These are phyloP conservation scores for Drosophila suboccidentalis DNA, from an alignment of 2,888 invertebrate genomes.

Conservation along the genomic window DNA sequence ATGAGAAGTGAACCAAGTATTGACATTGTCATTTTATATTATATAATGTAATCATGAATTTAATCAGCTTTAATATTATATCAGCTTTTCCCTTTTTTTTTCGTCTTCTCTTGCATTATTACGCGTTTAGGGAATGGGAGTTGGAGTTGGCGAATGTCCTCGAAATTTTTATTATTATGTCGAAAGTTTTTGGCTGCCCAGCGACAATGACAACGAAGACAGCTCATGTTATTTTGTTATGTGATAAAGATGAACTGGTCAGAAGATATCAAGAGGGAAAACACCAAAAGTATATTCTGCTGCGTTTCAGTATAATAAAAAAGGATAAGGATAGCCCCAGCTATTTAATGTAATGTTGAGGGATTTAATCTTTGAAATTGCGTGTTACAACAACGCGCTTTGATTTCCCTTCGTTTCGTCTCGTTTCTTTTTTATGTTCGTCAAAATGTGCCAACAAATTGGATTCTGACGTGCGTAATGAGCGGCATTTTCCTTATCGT, in stretches of 20 bases:
- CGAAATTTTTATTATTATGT: constrained; percentile 74
- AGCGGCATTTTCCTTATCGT: constrained; percentile 54
- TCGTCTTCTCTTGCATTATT: constrained; percentile 5
- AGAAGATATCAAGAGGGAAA: constrained; percentile 25
- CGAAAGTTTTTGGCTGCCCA: constrained; percentile 56
- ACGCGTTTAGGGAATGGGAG: constrained; percentile 28
- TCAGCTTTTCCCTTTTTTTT: neutral
- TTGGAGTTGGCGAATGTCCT: constrained; percentile 14
- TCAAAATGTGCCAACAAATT: constrained; percentile 73
- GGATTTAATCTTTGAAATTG: constrained; percentile 74
- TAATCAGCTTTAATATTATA: constrained; percentile 69
- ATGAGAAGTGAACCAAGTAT: constrained; percentile 21
- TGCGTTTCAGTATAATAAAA: constrained; percentile 35
- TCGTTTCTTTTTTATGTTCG: constrained; percentile 47
- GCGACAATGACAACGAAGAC: constrained; percentile 17
- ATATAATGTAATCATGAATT: constrained; percentile 68
- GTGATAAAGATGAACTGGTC: constrained; percentile 71
- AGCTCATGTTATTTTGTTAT: constrained; percentile 56
- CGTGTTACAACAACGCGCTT: constrained; percentile 53
- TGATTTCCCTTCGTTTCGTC: constrained; percentile 50
- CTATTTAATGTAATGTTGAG: constrained; percentile 64
- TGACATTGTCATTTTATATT: constrained; percentile 53
- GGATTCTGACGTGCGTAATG: constrained; percentile 74
- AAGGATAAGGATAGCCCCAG: constrained; percentile 41
- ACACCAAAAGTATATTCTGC: constrained; percentile 12